Percentiles rank a stretch among this genome's conserved stretches.
Conservation (phyloP, 2,888 invertebrate genomes). For the Drosophila atripex region DNA sequence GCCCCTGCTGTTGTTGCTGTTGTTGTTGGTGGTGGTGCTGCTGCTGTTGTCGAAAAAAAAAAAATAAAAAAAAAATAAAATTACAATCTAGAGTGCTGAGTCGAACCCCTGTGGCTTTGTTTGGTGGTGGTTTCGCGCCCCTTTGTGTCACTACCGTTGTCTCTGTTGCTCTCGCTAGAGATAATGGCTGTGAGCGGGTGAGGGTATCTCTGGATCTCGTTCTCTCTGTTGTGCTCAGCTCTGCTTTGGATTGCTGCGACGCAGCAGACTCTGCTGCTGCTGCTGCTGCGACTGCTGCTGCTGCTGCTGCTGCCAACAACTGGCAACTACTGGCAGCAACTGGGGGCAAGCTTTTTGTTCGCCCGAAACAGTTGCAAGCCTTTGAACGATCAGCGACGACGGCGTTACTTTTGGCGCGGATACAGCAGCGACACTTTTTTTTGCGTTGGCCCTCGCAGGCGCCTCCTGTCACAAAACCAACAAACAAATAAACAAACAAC, state of each 20-base stretch:
- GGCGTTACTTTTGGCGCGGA: slow-evolving; percentile 82
- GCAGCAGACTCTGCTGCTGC: slow-evolving; percentile 4
- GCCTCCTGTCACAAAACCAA: slow-evolving; percentile 46
- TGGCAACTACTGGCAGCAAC: slow-evolving; percentile 6
- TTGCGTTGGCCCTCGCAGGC: slow-evolving; percentile 59
- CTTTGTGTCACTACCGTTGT: slow-evolving; percentile 43
- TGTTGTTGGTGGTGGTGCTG: too few species aligned
- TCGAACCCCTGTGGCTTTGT: neutral
- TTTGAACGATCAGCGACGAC: slow-evolving; percentile 83
- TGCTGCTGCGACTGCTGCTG: slow-evolving; percentile 33
- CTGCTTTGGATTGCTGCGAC: neutral
- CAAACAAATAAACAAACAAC: slow-evolving; percentile 11
- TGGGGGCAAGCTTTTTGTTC: slow-evolving; percentile 79
- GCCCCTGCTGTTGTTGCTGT: too few species aligned
- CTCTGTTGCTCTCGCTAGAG: slow-evolving; percentile 44
- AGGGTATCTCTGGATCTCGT: neutral
- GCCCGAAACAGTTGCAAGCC: slow-evolving; percentile 83
- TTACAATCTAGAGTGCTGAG: neutral
- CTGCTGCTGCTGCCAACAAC: slow-evolving; percentile 58
- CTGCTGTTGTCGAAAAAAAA: too few species aligned
- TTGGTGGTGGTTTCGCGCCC: slow-evolving; percentile 43
- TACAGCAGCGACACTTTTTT: slow-evolving; percentile 60
- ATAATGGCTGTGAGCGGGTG: neutral
- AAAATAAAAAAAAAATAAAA: neutral
- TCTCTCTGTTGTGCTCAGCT: neutral